Base-by-base conservation (phyloP, 2,888 invertebrate genomes). In the Suillia variegata region DNA sequence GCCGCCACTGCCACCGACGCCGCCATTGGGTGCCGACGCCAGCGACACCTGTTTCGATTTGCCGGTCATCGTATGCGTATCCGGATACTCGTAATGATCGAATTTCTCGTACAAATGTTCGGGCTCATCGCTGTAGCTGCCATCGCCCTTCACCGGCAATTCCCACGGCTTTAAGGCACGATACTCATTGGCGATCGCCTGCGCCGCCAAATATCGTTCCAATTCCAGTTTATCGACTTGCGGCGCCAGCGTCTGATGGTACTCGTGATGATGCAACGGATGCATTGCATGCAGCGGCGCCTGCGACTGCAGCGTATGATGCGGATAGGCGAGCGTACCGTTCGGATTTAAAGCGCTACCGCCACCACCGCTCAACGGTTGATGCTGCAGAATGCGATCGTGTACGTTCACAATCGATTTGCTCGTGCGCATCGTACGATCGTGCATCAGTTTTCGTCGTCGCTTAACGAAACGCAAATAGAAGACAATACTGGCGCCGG, bases 81-180 rank as follows among this genome's bases (percentile, higher is more conserved):
- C 82, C 12, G 81, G 81, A 62, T 81, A 82, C 56, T 82, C 82
- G 61, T 82, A 82, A 64, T 82, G 81, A 64, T 82, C 82, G 70
- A 82, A 82, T 56, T 81, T 80, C 64, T 82, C 82, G 62, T 82
- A 82, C 38, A 82, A 72, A 67, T 82, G 82, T 59, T 82, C 82
- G 3, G 81, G 80, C 60, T 81, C 80, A 31, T 81, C 81, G 26
- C 64, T 69, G 50, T 70, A 70, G 54, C 65, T 63, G 12, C 76
- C 74, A 63, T 80, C 78, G n/a, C n/a, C n/a, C 61, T 81, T 80
- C n/a, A 79, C 76, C 17, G 81, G 79, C 70, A 82, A 64, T 64
- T 82, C 82, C 82, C 82, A 82, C 18, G 80, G 81, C 61, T 80
- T 79, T 47, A 82, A 69, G 13, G 82, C 82, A 56, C 81, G 72